Evolutionary conservation across 2,888 invertebrate genomes (phyloP).

Genomic region (Ornithoptera priamus): DNA sequence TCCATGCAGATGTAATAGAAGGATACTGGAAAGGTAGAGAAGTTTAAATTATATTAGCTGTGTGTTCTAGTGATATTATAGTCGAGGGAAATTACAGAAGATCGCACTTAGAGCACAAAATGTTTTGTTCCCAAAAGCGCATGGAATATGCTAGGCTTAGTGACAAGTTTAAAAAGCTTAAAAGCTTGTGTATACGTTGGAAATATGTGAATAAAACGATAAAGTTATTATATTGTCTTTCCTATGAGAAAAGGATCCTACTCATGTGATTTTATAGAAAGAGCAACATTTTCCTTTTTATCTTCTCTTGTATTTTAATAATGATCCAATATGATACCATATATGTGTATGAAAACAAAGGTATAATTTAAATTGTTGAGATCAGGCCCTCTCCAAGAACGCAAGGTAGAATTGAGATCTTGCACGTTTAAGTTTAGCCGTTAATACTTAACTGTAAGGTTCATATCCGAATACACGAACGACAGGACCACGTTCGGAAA

Average conservation of each 20-base stretch:
- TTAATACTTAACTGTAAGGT: constrained; percentile 39
- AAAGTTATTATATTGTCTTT: too few species aligned
- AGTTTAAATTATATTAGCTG: constrained; percentile 39
- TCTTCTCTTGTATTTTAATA: neutral
- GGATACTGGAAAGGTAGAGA: constrained; percentile 42
- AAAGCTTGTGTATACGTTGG: too few species aligned
- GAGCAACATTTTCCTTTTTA: too few species aligned
- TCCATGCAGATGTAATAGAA: constrained; percentile 3
- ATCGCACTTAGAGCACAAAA: constrained; percentile 54
- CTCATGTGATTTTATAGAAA: too few species aligned
- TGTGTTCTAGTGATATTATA: constrained; percentile 65
- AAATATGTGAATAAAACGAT: too few species aligned
- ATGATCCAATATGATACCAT: constrained; percentile 11
- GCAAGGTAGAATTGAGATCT: constrained; percentile 52
- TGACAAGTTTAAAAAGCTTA: too few species aligned
- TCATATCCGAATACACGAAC: constrained; percentile 39
- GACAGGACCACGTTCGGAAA: constrained; percentile 54
- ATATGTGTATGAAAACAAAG: constrained; percentile 46
- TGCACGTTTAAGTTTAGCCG: constrained; percentile 39
- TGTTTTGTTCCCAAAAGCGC: constrained; percentile 42
- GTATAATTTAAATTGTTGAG: constrained; percentile 52
- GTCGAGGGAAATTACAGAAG: constrained; percentile 69
- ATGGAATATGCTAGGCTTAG: too few species aligned
- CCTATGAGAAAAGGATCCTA: too few species aligned
- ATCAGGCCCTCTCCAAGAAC: constrained; percentile 46